phyloP scores from a whole-genome alignment of 2,113 vertebrate species.

The Tetrax tetrax region DNA sequence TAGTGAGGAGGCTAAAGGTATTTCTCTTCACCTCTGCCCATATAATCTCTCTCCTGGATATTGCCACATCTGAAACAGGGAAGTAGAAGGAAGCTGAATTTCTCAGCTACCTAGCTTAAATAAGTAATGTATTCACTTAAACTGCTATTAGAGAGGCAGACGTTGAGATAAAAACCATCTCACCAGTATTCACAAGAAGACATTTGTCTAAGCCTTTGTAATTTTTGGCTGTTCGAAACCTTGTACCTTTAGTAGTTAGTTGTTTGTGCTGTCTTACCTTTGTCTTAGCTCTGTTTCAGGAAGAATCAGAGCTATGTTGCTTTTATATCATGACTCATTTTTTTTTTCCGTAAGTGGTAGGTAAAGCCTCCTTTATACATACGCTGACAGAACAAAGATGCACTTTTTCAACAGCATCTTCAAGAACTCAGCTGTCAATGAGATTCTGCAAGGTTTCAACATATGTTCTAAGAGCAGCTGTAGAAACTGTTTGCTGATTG shows the following conservation, averaged over 20 bases:
- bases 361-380: background rate
- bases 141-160: background rate
- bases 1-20: background rate
- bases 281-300: background rate
- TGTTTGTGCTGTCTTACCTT: background rate
- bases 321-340: background rate
- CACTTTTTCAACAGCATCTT: background rate
- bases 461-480: background rate
- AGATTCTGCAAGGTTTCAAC: background rate
- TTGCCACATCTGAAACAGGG: background rate
- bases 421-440: background rate
- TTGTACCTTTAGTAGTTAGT: background rate
- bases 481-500: background rate
- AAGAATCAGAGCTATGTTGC: background rate
- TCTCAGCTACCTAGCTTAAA: background rate
- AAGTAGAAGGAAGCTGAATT: background rate
- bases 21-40: background rate
- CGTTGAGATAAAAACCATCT: background rate
- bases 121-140: background rate
- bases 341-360: background rate
- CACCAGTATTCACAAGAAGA: background rate
- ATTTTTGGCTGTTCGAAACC: background rate
- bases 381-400: background rate
- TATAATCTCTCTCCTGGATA: background rate
- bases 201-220: background rate